Percentiles rank a stretch among this genome's conserved stretches.
Conservation (phyloP, 2,113 vertebrate species). For the Sinocyclocheilus maitianheensis region DNA sequence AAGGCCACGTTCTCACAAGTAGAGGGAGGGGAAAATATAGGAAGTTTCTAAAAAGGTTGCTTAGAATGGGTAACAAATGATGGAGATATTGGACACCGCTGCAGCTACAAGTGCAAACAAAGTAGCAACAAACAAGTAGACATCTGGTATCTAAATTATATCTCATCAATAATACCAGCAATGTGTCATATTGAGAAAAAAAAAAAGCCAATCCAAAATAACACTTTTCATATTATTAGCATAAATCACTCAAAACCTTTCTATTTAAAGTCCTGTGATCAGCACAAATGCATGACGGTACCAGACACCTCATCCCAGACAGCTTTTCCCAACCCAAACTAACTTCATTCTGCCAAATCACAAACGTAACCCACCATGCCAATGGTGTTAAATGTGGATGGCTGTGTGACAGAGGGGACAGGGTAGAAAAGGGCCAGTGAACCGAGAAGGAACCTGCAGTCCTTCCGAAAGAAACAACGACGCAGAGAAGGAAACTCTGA, state of each 20-base stretch:
- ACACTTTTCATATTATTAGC: neutral
- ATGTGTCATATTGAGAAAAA: neutral
- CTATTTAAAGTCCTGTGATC: neutral
- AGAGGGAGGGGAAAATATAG: constrained; percentile 20
- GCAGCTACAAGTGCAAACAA: neutral
- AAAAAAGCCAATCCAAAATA: neutral
- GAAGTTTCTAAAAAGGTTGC: constrained; percentile 20
- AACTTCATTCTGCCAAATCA: constrained; percentile 14
- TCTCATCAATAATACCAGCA: neutral
- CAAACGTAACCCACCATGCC: constrained; percentile 17
- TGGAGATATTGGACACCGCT: neutral
- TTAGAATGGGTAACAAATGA: neutral
- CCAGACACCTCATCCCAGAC: constrained; percentile 9
- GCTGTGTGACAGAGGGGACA: constrained; percentile 35
- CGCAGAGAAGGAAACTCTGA: constrained; percentile 95
- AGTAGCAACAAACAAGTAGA: neutral
- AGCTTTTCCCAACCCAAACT: constrained; percentile 14
- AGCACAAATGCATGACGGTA: neutral
- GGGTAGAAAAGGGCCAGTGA: constrained; percentile 56
- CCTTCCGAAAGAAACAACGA: constrained; percentile 73
- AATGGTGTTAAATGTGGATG: constrained; percentile 33
- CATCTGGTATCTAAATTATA: neutral
- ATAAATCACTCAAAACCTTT: neutral
- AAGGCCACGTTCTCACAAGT: constrained; percentile 57
- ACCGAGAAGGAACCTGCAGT: constrained; percentile 78